phyloP scores from a whole-genome alignment of 1,140 invertebrate species.

The Heliconius himera region DNA sequence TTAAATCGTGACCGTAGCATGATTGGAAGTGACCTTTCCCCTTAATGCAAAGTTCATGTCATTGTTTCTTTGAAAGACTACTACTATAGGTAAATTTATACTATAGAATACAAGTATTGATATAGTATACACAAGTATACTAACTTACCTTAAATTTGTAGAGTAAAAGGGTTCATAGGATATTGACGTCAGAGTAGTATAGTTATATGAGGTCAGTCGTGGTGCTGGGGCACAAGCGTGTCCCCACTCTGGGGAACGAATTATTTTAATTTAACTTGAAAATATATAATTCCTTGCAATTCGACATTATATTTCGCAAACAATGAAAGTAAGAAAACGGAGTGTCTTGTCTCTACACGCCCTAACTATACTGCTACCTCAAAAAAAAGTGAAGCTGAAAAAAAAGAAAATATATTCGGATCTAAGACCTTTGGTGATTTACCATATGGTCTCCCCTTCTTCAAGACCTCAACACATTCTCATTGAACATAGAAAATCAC shows the following conservation, averaged over 20 bases:
- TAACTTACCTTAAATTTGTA: no score
- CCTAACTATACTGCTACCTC: no score
- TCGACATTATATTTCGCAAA: background rate
- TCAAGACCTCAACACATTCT: background rate
- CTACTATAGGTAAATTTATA: background rate
- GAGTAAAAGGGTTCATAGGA: no score
- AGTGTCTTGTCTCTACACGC: background rate
- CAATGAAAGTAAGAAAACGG: background rate
- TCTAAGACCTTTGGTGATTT: background rate
- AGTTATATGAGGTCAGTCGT: no score
- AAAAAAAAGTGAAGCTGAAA: no score
- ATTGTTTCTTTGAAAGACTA: background rate
- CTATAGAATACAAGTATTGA: background rate
- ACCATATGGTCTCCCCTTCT: background rate
- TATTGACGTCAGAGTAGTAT: no score
- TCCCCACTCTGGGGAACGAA: no score
- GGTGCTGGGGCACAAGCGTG: no score
- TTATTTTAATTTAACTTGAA: no score
- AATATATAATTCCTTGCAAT: no score
- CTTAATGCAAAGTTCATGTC: background rate
- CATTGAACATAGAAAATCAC: conserved; percentile 9
- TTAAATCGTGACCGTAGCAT: background rate
- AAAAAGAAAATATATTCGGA: background rate
- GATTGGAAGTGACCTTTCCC: background rate
- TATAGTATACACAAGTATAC: background rate